Evolutionary conservation across 1,140 invertebrate species (phyloP).

Genomic region (Temnothorax curvispinosus): DNA sequence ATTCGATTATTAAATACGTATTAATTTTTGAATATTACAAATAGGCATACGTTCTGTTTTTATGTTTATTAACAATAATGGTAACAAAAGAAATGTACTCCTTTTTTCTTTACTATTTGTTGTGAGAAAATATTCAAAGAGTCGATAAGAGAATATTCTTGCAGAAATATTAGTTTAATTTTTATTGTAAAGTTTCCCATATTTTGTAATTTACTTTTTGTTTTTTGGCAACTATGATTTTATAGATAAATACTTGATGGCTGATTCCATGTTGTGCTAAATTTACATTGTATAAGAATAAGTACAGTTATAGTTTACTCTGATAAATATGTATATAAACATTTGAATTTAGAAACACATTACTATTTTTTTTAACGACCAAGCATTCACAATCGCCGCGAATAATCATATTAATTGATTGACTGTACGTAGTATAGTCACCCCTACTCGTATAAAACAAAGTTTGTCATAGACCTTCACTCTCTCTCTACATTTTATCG

Average conservation of each 20-base stretch:
- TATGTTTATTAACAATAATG: neutral
- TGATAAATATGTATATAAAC: too few species aligned
- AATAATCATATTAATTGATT: slow-evolving; percentile 5
- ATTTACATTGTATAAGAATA: too few species aligned
- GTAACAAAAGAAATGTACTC: neutral
- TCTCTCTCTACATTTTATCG: slow-evolving; percentile 15
- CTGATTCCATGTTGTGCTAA: too few species aligned
- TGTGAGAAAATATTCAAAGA: too few species aligned
- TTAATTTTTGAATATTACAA: neutral
- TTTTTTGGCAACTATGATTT: too few species aligned
- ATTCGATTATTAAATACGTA: neutral
- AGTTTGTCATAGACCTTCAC: slow-evolving; percentile 8
- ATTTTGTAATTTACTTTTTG: too few species aligned
- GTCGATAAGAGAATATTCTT: too few species aligned
- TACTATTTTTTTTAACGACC: neutral
- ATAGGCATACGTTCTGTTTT: neutral
- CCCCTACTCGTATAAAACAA: neutral
- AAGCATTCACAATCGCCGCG: neutral
- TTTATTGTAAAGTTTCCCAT: too few species aligned
- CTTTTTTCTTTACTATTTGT: neutral
- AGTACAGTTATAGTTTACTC: too few species aligned
- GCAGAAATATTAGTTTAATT: too few species aligned
- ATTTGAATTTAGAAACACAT: too few species aligned
- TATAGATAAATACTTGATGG: too few species aligned
- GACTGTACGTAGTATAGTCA: neutral